Evolutionary conservation across 2,888 invertebrate species (phyloP), one percentile per base, ranked within the genome.

Genomic region (Andrena camellia): DNA sequence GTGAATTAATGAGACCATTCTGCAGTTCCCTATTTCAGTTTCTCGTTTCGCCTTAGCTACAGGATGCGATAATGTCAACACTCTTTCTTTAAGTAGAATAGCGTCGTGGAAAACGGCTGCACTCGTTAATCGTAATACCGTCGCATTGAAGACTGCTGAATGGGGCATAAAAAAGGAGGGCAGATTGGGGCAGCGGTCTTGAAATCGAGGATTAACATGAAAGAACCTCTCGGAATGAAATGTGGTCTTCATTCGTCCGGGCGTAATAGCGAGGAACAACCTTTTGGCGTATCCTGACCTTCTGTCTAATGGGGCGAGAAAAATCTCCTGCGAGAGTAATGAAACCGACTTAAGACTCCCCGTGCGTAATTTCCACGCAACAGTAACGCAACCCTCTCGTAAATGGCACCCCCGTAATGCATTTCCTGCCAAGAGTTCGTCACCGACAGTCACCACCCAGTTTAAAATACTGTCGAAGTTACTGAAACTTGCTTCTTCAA

Each of bases 81-180:
- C 3, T 10, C 2, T 2, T 29, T 17, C 29, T 20, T 8, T 8
- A 35, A 5, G 13, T 6, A n/a, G 20, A 80, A 52, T 35, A 67
- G 48, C 71, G 31, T 3, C 8, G 29, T 13, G 48, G 52, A 42
- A 67, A 81, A 71, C 57, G 50, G 50, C 13, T 35, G 29, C 57
- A 26, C 31, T 48, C 66, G 42, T 70, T 76, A 77, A 78, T 78
- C 78, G 57, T 59, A 78, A 82, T 76, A 59, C 13, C 63, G 26
- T 7, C 10, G 62, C 29, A 77, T 67, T 63, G 50, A 71, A 52
- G 26, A 5, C 3, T 8, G 42, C 8, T 77, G 78, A 66, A 78
- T 78, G 23, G 8, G 10, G 17, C 13, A 60, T 57, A 50, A 57
- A 60, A 69, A 59, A 66, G 26, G 23, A 52, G 35, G 20, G 52